phyloP scores from a whole-genome alignment of 2,888 invertebrate species.

The Aromia moschata region DNA sequence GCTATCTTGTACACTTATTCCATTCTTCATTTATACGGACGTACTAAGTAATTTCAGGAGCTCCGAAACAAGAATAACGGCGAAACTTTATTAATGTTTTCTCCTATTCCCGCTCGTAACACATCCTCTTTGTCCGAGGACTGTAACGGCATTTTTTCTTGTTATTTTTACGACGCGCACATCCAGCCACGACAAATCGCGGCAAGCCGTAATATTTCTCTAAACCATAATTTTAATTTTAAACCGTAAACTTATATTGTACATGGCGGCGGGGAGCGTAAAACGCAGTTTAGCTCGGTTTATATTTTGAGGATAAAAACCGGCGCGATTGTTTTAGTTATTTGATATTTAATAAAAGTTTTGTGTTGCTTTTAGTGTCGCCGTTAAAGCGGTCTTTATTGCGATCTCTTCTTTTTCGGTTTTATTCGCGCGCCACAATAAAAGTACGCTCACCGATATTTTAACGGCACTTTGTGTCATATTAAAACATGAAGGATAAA shows the following conservation, averaged over 20 bases:
- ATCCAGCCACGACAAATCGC: conserved; percentile 12
- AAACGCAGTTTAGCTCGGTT: conserved; percentile 4
- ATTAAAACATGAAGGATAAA: too few relatives aligned
- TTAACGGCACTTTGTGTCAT: too few relatives aligned
- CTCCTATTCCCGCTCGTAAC: not conserved
- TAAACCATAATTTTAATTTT: conserved; percentile 19
- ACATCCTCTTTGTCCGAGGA: conserved; percentile 1
- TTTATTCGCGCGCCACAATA: too few relatives aligned
- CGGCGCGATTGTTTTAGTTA: conserved; percentile 3
- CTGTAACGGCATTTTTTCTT: conserved; percentile 1
- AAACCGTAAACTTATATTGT: conserved; percentile 17
- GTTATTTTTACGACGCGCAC: conserved; percentile 14
- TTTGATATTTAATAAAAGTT: conserved; percentile 19
- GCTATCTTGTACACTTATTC: not conserved
- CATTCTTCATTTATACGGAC: too few relatives aligned
- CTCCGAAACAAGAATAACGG: not conserved
- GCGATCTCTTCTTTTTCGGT: not conserved
- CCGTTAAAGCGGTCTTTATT: conserved; percentile 16
- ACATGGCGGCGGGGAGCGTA: conserved; percentile 5
- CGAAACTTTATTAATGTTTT: conserved; percentile 6
- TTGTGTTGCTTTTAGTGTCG: conserved; percentile 5
- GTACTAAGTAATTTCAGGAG: conserved; percentile 2
- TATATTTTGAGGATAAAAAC: conserved; percentile 19
- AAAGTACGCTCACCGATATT: too few relatives aligned
- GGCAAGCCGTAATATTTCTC: conserved; percentile 11